phyloP scores from a whole-genome alignment of 2,797 vertebrate genomes.

The Dermochelys coriacea region DNA sequence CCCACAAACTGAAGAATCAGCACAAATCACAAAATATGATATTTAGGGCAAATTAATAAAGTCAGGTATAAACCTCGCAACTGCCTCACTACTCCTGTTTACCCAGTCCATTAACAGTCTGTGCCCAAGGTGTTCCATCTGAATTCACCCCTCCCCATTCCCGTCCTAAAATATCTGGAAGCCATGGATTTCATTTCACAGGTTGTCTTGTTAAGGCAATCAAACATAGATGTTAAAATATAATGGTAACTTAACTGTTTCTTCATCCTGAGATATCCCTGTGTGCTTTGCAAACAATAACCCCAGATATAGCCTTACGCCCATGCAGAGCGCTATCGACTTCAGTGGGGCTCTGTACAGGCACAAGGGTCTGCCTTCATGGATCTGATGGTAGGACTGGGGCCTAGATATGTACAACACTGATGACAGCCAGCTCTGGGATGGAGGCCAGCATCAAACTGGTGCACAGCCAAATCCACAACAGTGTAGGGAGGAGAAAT shows the following conservation, averaged over 20 bases:
- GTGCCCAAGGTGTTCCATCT: conserved; percentile 16
- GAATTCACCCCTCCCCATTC: neutral
- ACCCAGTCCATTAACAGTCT: conserved; percentile 28
- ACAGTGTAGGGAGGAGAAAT: neutral
- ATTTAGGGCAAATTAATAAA: conserved; percentile 69
- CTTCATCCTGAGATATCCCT: neutral
- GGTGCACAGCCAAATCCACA: neutral
- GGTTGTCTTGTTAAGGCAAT: conserved; percentile 3
- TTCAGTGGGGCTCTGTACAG: conserved; percentile 17
- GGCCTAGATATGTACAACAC: neutral
- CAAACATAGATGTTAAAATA: neutral
- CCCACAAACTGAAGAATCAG: conserved; percentile 78
- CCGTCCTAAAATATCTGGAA: neutral
- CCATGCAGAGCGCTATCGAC: neutral
- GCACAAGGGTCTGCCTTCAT: neutral
- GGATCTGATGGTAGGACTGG: neutral
- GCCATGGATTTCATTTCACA: neutral
- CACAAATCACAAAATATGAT: conserved; percentile 75
- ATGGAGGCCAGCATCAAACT: neutral
- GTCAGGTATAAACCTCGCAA: conserved; percentile 65
- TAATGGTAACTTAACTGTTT: neutral
- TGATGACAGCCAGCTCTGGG: neutral
- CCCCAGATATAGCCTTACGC: neutral
- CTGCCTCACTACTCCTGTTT: conserved; percentile 32
- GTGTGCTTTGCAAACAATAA: neutral